Conservation (phyloP, 2,113 vertebrate species). For the Ceratotherium simum region DNA sequence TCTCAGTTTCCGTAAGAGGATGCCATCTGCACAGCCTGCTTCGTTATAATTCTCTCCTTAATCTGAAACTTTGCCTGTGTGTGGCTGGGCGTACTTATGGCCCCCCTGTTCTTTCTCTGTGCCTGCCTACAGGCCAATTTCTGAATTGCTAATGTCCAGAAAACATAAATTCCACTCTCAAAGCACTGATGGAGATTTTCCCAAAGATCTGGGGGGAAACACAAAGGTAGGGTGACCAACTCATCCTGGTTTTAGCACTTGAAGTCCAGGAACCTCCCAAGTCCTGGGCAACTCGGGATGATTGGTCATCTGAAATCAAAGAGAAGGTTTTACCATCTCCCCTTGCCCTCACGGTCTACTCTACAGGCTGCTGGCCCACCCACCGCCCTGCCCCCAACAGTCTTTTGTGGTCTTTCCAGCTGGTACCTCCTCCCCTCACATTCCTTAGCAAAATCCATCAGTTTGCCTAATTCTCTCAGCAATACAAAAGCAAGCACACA, state of each 20-base stretch:
- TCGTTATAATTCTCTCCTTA: neutral
- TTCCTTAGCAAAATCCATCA: neutral
- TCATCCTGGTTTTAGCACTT: neutral
- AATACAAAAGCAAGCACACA: conserved; percentile 20
- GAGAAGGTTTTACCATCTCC: neutral
- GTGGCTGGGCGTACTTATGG: neutral
- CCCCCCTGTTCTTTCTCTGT: neutral
- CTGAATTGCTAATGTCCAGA: neutral
- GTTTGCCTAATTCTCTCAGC: neutral
- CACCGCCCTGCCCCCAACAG: neutral
- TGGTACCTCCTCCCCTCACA: neutral
- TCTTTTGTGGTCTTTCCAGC: neutral
- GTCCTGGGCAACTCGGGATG: neutral
- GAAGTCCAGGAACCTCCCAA: neutral
- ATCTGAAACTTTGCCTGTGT: neutral
- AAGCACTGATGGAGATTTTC: neutral
- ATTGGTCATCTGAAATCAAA: neutral
- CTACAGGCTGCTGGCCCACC: neutral
- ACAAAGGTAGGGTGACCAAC: neutral
- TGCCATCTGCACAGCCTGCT: rapidly evolving
- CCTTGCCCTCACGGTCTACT: neutral
- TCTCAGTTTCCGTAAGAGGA: neutral
- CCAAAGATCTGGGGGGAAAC: neutral
- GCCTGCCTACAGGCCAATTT: neutral
- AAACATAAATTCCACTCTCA: neutral